Evolutionary conservation across 2,113 vertebrate species (phyloP).

Genomic region (Lepisosteus osseus): DNA sequence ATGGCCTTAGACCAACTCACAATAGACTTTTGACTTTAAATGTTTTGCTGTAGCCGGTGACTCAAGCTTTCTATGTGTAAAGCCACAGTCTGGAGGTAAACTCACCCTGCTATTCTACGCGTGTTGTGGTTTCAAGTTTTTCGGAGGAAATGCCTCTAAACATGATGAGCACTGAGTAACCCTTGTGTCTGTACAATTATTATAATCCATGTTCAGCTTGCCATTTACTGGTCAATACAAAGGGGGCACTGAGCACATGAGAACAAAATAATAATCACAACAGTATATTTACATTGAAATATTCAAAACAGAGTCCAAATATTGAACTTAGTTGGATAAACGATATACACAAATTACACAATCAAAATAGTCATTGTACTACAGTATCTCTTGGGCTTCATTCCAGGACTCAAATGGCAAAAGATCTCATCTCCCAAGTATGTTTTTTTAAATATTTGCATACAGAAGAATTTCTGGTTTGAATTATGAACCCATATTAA

Average conservation of each 20-base stretch:
- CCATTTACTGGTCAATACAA: not conserved
- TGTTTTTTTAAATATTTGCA: constrained; percentile 43
- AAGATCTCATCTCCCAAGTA: constrained; percentile 44
- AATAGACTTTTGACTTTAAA: constrained; percentile 52
- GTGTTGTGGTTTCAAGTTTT: constrained; percentile 13
- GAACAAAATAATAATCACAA: constrained; percentile 22
- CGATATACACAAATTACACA: constrained; percentile 43
- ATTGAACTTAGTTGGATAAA: constrained; percentile 41
- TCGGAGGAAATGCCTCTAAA: constrained; percentile 12
- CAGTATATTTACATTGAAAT: constrained; percentile 45
- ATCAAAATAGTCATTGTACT: constrained; percentile 45
- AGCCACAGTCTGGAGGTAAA: constrained; percentile 35
- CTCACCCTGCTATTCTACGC: constrained; percentile 5
- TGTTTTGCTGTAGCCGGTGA: constrained; percentile 38
- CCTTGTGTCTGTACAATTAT: not conserved
- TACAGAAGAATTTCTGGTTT: constrained; percentile 51
- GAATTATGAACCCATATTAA: constrained; percentile 55
- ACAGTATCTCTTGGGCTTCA: constrained; percentile 46
- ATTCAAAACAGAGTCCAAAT: constrained; percentile 43
- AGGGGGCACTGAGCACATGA: constrained; percentile 11
- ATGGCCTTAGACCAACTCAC: constrained; percentile 49
- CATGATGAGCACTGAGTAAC: not conserved
- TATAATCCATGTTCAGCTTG: not conserved
- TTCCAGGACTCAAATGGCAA: constrained; percentile 40
- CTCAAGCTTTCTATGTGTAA: constrained; percentile 28